These are phyloP conservation scores for Rhinoptilus africanus DNA, from an alignment of 2,113 vertebrate genomes.

Conservation along the genomic window DNA sequence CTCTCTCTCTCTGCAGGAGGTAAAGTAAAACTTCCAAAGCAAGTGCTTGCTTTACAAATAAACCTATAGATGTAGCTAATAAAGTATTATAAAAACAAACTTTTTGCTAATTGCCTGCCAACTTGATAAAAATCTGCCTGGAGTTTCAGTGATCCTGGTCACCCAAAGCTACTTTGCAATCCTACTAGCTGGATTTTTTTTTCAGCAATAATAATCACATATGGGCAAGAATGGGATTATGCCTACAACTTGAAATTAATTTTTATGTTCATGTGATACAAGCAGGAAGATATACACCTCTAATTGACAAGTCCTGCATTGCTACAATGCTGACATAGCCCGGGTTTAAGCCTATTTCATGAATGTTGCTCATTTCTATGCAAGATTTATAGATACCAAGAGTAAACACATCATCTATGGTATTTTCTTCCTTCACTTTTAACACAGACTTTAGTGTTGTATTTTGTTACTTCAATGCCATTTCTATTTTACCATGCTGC, in stretches of 20 bases:
- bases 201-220: conserved; percentile 3
- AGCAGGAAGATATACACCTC: neutral
- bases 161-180: neutral
- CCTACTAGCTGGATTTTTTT: neutral
- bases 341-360: conserved; percentile 54
- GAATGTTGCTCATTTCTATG: conserved; percentile 48
- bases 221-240: conserved; percentile 1
- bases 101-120: neutral
- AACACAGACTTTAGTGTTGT: conserved; percentile 29
- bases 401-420: conserved; percentile 34
- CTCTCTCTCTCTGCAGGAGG: neutral
- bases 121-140: neutral
- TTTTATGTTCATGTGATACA: conserved; percentile 50
- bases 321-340: conserved; percentile 15
- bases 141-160: neutral
- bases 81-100: neutral
- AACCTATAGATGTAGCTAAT: neutral
- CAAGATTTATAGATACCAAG: conserved; percentile 50
- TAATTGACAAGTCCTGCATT: conserved; percentile 28
- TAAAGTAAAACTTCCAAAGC: neutral
- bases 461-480: conserved; percentile 54
- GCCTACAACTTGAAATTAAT: conserved; percentile 21
- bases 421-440: conserved; percentile 23
- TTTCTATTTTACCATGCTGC: neutral
- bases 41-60: neutral